Base-by-base conservation (phyloP, 1,140 invertebrate species). In the Oedothorax gibbosus region DNA sequence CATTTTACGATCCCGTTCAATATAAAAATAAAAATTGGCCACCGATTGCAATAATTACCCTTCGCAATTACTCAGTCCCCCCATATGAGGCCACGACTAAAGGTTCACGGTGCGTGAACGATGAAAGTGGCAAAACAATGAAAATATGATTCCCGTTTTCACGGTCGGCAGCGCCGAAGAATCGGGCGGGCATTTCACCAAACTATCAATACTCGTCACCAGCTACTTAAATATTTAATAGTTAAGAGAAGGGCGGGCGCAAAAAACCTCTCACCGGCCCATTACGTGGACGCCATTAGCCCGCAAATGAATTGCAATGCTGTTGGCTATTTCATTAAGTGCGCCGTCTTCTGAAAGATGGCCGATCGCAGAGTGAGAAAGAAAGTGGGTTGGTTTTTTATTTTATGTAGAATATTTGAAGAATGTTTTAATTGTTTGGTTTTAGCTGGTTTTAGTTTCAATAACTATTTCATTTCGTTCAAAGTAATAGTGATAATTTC, bases 161-260 rank as follows among this genome's bases (percentile, higher is more conserved):
- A 75, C 69, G 69, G 15, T 71, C 15, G 8, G 15, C 15, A 53
- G 69, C 10, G 8, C 69, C 69, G 49, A 5, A 35, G 69, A 71
- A 71, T 69, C 66, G 66, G 66, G 20, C 66, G 66, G 20, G 2
- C 65, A 21, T 68, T 68, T 21, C 65, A 35, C 15, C 57, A 2
- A 20, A 77, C 75, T 53, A 77, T 77, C 62, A 53, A 77, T 77
- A 77, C 75, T 51, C 75, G 62, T 77, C 75, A 65, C 57, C 75
- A 77, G 75, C 14, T 77, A 7, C n/a, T 77, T 7, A 77, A 77
- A 77, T 64, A 77, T 77, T 77, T n/a, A 75, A 15, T 11, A 51
- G 72, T 21, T 7, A 65, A 64, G 56, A 60, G 72, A 56, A n/a
- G 0, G 53, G 14, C 72, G 14, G 35, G 51, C 49, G 35, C 49